Base-by-base conservation (phyloP, 2,888 invertebrate genomes). In the Oscheius onirici region DNA sequence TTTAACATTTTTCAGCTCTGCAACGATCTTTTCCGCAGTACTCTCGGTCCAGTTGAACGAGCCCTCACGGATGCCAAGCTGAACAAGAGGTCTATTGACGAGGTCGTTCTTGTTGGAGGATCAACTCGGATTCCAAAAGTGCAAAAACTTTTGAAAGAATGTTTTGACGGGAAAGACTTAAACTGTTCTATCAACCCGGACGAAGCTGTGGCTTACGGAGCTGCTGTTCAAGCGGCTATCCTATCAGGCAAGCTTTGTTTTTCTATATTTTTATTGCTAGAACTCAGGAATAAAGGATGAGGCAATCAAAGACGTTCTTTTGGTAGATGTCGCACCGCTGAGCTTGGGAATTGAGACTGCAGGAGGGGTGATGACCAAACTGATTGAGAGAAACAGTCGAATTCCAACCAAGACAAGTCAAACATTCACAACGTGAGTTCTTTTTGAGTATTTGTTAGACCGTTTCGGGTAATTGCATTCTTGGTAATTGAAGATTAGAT, bases 91-190 rank as follows among this genome's bases (percentile, higher is more conserved):
- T 69, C 67, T 60, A 74, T 81, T 41, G 72, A 76, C 43, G 75
- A 77, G 17, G 65, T 90, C 92, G 96, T 91, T 67, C 83, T 90
- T 57, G 90, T 90, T 69, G 96, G 96, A 81, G 96, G 95, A 58
- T 97, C 96, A 51, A 97, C 97, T 28, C 93, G 97, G 89, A 97
- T 97, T 87, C 97, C 97, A 68, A 97, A 95, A 90, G 94, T 97
- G 83, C 96, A 97, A 90, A 95, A 95, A 88, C 91, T 97, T 71
- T 91, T 97, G 73, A 95, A 95, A 88, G 89, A 90, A 74, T 89
- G 88, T 76, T 95, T 95, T 91, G 94, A 94, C 81, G 95, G 95
- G 26, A 95, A 95, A 90, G 95, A 95, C 89, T 90, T 96, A 79
- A 96, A 95, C 91, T 94, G 95, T 88, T 90, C 91, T 28, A 95